Base-by-base conservation (phyloP, 2,797 vertebrate species). In the Pipistrellus kuhlii region DNA sequence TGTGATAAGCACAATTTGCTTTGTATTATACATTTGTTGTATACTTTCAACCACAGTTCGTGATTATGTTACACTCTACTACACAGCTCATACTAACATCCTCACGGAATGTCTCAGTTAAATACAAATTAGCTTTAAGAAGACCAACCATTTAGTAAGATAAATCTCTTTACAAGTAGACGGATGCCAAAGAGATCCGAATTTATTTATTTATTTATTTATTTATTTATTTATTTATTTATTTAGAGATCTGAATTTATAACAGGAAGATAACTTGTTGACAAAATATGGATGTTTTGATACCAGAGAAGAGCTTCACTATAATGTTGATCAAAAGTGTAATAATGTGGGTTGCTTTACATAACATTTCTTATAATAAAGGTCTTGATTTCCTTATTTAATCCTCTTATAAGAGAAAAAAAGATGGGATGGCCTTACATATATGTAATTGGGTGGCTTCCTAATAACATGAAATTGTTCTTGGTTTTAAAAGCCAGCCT, bases 1-100 rank as follows among this genome's bases (percentile, higher is more conserved):
- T 76, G 77, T 44, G 57, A 86, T 53, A 92, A 93, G 90, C 14
- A 84, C 18, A 76, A 20, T 17, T 38, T 90, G 25, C 23, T 88
- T 86, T 80, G 23, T 30, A 18, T 32, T 25, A 44, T 41, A 15
- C 44, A 85, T 32, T 53, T 66, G 21, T 21, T 76, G 2, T 23
- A 41, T 23, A 55, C 9, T 77, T 32, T 80, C 11, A 21, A 71
- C 20, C 6, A 76, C 11, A 44, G 30, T 69, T 82, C 44, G 69
- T 23, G 57, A 59, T 81, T 82, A 46, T 72, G 21, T 84, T 71
- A 66, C 48, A n/a, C 25, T 18, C 62, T 55, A 57, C 68, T 9
- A 48, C 4, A 64, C 1, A 38, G 30, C 8, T 71, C 57, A 51
- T 17, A 38, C 35, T 23, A 14, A 88, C 89, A 89, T 77, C 46